Conservation (phyloP, 64 coral and sea anemone genomes). For the Exaiptasia diaphana region DNA sequence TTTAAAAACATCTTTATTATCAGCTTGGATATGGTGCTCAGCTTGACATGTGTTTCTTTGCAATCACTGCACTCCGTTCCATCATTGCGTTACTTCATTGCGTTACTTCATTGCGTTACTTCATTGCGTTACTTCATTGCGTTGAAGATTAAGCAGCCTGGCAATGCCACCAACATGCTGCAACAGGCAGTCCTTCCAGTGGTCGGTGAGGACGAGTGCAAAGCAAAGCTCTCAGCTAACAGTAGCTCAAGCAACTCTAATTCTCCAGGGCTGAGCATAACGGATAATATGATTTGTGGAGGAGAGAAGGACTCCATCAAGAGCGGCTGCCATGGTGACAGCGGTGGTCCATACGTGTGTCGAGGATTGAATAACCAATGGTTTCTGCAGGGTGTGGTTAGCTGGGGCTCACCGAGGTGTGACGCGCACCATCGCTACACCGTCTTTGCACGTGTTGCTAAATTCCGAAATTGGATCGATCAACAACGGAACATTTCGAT, state of each 20-base stretch:
- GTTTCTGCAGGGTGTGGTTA: conserved; percentile 35
- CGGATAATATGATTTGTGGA: conserved; percentile 70
- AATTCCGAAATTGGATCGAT: conserved; percentile 62
- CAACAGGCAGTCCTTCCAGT: conserved; percentile 61
- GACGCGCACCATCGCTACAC: conserved; percentile 9
- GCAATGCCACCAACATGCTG: conserved; percentile 32
- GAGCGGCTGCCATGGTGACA: conserved; percentile 75
- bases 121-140: conserved; percentile 29
- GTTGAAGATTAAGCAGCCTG: conserved; percentile 69
- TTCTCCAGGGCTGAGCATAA: no score
- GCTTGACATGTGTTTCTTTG: no score
- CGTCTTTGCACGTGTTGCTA: conserved; percentile 64
- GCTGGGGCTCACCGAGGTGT: conserved; percentile 42
- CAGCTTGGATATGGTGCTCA: no score
- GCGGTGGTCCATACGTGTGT: conserved; percentile 56
- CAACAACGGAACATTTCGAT: no score
- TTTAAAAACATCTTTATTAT: no score
- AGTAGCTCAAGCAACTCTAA: no score
- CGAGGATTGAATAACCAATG: neutral
- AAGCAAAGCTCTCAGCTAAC: no score
- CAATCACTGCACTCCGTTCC: no score
- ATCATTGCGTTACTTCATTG: no score
- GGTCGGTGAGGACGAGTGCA: conserved; percentile 33
- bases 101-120: neutral
- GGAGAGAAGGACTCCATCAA: conserved; percentile 36